phyloP scores from a whole-genome alignment of 2,888 invertebrate species.

The Chrysolina americana region DNA sequence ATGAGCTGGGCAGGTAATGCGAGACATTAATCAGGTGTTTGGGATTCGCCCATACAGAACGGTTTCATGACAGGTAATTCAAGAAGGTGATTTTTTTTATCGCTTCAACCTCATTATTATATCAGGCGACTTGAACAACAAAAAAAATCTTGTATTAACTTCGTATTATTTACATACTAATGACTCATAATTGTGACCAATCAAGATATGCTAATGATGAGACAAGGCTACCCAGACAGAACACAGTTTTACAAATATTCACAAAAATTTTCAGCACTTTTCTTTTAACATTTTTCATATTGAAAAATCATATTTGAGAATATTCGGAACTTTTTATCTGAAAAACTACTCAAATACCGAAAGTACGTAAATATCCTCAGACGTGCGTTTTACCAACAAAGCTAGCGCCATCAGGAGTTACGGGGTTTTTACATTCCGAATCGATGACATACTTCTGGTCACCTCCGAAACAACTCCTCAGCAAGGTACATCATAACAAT shows the following conservation, averaged over 20 bases:
- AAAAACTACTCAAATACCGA: too few relatives aligned
- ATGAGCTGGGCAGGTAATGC: constrained; percentile 1
- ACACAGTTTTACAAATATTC: too few relatives aligned
- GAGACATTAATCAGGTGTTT: constrained; percentile 25
- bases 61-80: constrained; percentile 22
- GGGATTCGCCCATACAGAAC: constrained; percentile 11
- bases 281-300: too few relatives aligned
- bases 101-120: constrained; percentile 19
- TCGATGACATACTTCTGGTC: neutral
- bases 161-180: constrained; percentile 3
- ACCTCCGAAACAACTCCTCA: neutral
- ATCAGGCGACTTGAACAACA: neutral
- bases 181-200: neutral
- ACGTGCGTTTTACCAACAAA: too few relatives aligned
- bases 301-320: too few relatives aligned
- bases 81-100: constrained; percentile 18
- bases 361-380: too few relatives aligned
- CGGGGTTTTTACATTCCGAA: neutral
- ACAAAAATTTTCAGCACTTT: too few relatives aligned
- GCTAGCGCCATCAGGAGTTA: too few relatives aligned
- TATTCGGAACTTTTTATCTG: too few relatives aligned
- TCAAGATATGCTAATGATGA: neutral
- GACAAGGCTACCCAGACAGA: neutral
- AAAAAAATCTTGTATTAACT: constrained; percentile 8
- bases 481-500: too few relatives aligned